Conservation (phyloP, 2,113 vertebrate species). For the Perca flavescens region DNA sequence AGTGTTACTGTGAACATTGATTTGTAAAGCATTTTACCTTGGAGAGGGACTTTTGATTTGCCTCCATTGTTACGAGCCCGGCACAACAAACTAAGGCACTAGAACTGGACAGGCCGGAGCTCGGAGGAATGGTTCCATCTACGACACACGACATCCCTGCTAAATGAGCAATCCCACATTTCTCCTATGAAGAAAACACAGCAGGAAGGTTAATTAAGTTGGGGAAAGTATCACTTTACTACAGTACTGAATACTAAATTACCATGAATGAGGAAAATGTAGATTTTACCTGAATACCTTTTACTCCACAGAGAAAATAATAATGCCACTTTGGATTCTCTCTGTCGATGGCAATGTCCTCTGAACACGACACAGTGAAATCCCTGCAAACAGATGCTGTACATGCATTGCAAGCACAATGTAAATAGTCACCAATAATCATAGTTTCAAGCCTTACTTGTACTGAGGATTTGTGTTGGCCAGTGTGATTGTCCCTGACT, state of each 20-base stretch:
- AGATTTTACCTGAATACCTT: constrained; percentile 93
- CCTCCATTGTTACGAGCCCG: constrained; percentile 89
- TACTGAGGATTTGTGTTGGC: constrained; percentile 90
- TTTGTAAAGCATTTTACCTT: constrained; percentile 85
- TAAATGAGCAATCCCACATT: constrained; percentile 85
- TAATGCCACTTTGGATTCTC: constrained; percentile 93
- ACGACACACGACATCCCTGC: constrained; percentile 93
- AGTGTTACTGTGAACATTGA: too few species aligned
- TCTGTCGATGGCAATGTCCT: constrained; percentile 89
- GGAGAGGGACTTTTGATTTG: constrained; percentile 90
- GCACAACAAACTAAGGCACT: constrained; percentile 97
- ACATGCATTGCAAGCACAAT: neutral
- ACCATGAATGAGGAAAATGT: neutral
- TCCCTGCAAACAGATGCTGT: constrained; percentile 83
- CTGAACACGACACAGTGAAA: constrained; percentile 84
- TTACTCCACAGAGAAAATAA: constrained; percentile 98
- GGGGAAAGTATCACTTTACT: neutral
- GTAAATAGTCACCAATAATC: neutral
- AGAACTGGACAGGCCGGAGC: constrained; percentile 96
- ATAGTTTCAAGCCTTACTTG: constrained; percentile 83
- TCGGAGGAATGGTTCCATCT: constrained; percentile 94
- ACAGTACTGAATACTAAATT: neutral
- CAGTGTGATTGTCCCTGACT: constrained; percentile 85
- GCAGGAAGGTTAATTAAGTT: neutral
- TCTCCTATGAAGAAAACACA: constrained; percentile 85